phyloP scores from a whole-genome alignment of 2,797 vertebrate species.

The Chromobotia macracanthus region DNA sequence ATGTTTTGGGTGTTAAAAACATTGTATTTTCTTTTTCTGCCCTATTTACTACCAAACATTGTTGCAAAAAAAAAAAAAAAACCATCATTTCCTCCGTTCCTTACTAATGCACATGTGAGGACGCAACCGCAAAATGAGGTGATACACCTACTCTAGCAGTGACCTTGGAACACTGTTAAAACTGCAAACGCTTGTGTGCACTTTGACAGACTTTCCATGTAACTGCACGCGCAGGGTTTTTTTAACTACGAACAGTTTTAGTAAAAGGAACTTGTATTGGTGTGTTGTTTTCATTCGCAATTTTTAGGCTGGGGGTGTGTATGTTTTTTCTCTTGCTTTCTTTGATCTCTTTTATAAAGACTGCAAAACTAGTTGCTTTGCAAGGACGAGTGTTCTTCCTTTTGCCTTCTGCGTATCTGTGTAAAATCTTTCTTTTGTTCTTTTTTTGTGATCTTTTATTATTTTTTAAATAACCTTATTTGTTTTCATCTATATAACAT shows the following conservation, averaged over 20 bases:
- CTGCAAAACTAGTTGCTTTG: not conserved
- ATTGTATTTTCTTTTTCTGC: no score
- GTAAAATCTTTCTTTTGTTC: not conserved
- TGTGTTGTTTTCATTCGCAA: not conserved
- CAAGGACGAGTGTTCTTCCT: not conserved
- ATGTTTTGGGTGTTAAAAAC: no score
- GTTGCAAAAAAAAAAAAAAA: no score
- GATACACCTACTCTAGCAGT: not conserved
- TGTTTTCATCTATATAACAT: no score
- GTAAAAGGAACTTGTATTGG: constrained; percentile 5
- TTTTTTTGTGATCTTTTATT: not conserved
- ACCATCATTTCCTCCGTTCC: no score
- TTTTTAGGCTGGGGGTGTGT: not conserved
- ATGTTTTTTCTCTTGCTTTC: not conserved
- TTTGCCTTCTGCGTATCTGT: not conserved
- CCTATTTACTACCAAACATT: no score
- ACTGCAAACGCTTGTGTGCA: not conserved
- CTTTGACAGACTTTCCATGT: constrained; percentile 25
- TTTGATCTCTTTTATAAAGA: constrained; percentile 1
- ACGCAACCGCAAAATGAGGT: not conserved
- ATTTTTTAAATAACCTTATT: no score
- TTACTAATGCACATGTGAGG: not conserved
- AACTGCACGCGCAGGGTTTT: not conserved
- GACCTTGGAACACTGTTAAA: not conserved
- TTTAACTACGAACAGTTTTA: constrained; percentile 34